phyloP scores from a whole-genome alignment of 2,797 vertebrate genomes.

The Catostomus latipinnis region DNA sequence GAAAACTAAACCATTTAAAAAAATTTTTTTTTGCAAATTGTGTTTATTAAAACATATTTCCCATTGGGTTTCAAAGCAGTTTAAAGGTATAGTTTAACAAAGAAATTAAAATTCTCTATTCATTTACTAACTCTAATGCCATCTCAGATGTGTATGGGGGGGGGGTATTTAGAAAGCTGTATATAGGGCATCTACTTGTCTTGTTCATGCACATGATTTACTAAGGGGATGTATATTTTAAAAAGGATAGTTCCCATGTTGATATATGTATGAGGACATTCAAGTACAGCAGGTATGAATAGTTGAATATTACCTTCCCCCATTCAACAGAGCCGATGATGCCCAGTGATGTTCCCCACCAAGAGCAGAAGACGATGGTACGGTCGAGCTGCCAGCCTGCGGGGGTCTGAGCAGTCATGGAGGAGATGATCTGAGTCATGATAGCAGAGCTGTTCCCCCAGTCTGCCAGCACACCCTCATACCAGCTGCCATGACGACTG shows the following conservation, averaged over 20 bases:
- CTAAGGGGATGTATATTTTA: constrained; percentile 15
- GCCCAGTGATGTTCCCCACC: constrained; percentile 87
- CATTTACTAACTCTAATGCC: too few relatives aligned
- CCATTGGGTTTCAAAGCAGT: too few relatives aligned
- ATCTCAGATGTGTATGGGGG: too few relatives aligned
- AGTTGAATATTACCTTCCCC: constrained; percentile 85
- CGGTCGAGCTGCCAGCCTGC: constrained; percentile 88
- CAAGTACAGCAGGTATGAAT: not conserved
- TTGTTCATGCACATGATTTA: not conserved
- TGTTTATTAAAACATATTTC: too few relatives aligned
- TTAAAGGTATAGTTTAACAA: too few relatives aligned
- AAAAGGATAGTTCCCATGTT: constrained; percentile 2
- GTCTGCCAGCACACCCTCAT: constrained; percentile 68
- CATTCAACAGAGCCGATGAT: constrained; percentile 93
- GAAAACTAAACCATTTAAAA: too few relatives aligned
- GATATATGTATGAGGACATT: constrained; percentile 12
- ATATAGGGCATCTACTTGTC: not conserved
- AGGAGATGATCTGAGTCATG: constrained; percentile 85
- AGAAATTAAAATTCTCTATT: too few relatives aligned
- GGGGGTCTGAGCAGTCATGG: constrained; percentile 80
- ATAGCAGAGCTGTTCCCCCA: constrained; percentile 85
- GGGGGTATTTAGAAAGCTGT: not conserved
- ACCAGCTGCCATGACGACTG: constrained; percentile 79
- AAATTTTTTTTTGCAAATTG: too few relatives aligned
- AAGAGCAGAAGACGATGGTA: constrained; percentile 89